Base-by-base conservation (phyloP, 2,797 vertebrate species). In the Rhyacichthys aspro region DNA sequence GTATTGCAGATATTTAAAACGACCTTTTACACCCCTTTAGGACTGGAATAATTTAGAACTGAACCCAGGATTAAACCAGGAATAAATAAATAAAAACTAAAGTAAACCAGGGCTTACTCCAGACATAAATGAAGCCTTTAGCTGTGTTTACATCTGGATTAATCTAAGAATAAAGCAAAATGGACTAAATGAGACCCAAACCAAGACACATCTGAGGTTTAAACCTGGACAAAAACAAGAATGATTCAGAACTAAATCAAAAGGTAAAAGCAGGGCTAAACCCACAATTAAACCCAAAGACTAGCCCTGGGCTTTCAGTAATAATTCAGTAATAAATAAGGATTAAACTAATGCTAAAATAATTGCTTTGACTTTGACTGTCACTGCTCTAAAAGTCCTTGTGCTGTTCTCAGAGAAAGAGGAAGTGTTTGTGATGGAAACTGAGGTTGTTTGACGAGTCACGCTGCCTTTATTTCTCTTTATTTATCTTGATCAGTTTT, bases 361-460 rank as follows among this genome's bases (percentile, higher is more conserved):
- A 28, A n/a, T n/a, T n/a, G n/a, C n/a, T n/a, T n/a, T n/a, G n/a
- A n/a, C n/a, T n/a, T n/a, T n/a, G n/a, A n/a, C n/a, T n/a, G n/a
- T n/a, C n/a, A n/a, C n/a, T n/a, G n/a, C n/a, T n/a, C n/a, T n/a
- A n/a, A n/a, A n/a, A n/a, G n/a, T 23, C 19, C 7, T 4, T 28
- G 23, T 28, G 3, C 23, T 28, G 4, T 28, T 28, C 4, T 28
- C 23, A 5, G 7, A 28, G 55, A 76, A 72, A 71, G 67, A 73
- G 69, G 75, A 83, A 84, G 34, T 3, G 0, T 2, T 28, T 18
- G 14, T 11, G 39, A 74, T 71, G n/a, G n/a, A n/a, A n/a, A n/a
- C n/a, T n/a, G n/a, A n/a, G n/a, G 73, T 71, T 74, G 81, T 82
- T 70, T 71, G 78, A 81, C 73, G 62, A 50, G 69, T 71, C 48